phyloP scores from a whole-genome alignment of 1,140 invertebrate genomes.

The Platorchestia sp. region DNA sequence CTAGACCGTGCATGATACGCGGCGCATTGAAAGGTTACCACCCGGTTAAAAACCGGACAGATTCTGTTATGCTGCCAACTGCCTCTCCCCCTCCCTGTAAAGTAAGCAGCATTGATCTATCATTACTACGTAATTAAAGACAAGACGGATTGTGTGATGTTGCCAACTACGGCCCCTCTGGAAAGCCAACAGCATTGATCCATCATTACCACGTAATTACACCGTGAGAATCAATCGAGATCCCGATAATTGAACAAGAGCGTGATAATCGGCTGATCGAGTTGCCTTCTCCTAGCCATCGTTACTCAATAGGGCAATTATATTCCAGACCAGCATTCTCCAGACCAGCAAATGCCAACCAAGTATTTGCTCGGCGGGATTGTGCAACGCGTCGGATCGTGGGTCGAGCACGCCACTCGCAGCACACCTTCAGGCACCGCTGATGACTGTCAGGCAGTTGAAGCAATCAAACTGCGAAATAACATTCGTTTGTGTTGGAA shows the following conservation, averaged over 20 bases:
- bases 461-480: background rate
- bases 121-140: too few relatives aligned
- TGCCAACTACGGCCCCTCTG: too few relatives aligned
- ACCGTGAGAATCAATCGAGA: background rate
- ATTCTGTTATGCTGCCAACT: too few relatives aligned
- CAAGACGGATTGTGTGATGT: too few relatives aligned
- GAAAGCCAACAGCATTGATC: background rate
- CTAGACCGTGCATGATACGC: too few relatives aligned
- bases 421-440: background rate
- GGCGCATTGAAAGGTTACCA: too few relatives aligned
- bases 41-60: too few relatives aligned
- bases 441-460: background rate
- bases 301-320: constrained; percentile 1
- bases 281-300: background rate
- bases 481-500: background rate
- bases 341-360: background rate
- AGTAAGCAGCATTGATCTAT: too few relatives aligned
- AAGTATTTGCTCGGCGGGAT: background rate
- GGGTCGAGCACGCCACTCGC: background rate
- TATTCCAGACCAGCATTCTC: background rate
- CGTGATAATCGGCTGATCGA: background rate
- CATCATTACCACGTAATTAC: background rate
- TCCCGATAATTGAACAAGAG: background rate
- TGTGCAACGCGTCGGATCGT: background rate
- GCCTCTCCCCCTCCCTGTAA: too few relatives aligned